Evolutionary conservation across 1,140 invertebrate genomes (phyloP), one percentile per base, ranked within the genome.

Genomic region (Anoplophora glabripennis): DNA sequence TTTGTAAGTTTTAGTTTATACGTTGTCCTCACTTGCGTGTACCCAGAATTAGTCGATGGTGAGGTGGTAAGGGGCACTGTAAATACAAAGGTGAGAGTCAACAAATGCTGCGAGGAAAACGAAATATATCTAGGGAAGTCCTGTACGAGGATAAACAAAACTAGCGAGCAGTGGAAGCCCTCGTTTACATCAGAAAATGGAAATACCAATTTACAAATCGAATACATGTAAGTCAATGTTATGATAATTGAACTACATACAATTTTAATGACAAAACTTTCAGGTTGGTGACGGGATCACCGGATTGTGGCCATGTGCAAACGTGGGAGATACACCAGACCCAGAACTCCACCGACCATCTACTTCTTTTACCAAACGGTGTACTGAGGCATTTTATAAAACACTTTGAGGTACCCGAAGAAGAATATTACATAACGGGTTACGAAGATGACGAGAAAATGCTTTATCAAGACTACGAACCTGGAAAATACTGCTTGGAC

Each of bases 401-500:
- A 56, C 76, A 81, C 51, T 10, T 10, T 11, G 80, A 84, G 62
- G 53, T 67, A 38, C 59, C 75, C 18, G 77, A 80, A 59, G 76
- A 79, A 55, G 78, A 80, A 40, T 75, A 83, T 21, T 15, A 65
- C 33, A 64, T 75, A 35, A 57, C 64, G 46, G 76, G 79, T 48
- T 75, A 79, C 9, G 76, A 79, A 3, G 76, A 78, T n/a, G 66
- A 72, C 12, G 78, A 78, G 53, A 77, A 79, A 61, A 75, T 79
- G 14, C 76, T 83, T 14, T 86, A 80, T 66, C 83, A 88, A 63
- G 88, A 90, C 69, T 89, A 90, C 69, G 75, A 78, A 10, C 83
- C 84, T 55, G 86, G 86, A 21, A 83, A 86, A 75, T 92, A 91
- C 71, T 92, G 90, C 68, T 78, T 88, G 47, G 90, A 92, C 68